phyloP scores from a whole-genome alignment of 2,797 vertebrate genomes.

The Clarias platycephalus region DNA sequence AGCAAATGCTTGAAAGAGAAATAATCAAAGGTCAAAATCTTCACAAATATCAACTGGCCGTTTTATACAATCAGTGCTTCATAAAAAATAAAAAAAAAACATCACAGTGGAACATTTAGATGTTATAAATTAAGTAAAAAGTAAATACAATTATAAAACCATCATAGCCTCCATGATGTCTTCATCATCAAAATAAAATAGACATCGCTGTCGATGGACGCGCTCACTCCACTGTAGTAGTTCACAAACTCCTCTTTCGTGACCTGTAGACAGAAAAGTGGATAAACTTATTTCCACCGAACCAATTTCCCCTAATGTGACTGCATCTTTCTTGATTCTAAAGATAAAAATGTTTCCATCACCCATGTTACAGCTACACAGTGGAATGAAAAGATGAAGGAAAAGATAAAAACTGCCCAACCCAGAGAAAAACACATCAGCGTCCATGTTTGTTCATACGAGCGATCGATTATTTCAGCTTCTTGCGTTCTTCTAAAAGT shows the following conservation, averaged over 20 bases:
- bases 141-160: conserved; percentile 1
- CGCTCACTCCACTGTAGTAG: conserved; percentile 83
- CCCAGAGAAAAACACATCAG: conserved; percentile 8
- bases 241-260: conserved; percentile 83
- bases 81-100: neutral
- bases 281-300: conserved; percentile 19
- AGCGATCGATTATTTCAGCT: neutral
- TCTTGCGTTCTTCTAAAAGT: neutral
- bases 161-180: conserved; percentile 81
- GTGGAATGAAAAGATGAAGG: conserved; percentile 23
- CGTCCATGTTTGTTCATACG: neutral
- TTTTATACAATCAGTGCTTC: neutral
- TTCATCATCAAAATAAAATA: conserved; percentile 87
- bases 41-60: conserved; percentile 31
- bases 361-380: neutral
- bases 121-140: neutral
- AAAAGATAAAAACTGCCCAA: conserved; percentile 16
- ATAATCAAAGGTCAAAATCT: conserved; percentile 9
- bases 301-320: conserved; percentile 3
- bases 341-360: conserved; percentile 13
- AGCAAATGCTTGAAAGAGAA: neutral
- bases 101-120: neutral
- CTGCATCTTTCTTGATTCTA: neutral
- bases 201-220: conserved; percentile 80
- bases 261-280: conserved; percentile 68